Base-by-base conservation (phyloP, 92 coral and sea anemone genomes). In the Palythoa grandis region DNA sequence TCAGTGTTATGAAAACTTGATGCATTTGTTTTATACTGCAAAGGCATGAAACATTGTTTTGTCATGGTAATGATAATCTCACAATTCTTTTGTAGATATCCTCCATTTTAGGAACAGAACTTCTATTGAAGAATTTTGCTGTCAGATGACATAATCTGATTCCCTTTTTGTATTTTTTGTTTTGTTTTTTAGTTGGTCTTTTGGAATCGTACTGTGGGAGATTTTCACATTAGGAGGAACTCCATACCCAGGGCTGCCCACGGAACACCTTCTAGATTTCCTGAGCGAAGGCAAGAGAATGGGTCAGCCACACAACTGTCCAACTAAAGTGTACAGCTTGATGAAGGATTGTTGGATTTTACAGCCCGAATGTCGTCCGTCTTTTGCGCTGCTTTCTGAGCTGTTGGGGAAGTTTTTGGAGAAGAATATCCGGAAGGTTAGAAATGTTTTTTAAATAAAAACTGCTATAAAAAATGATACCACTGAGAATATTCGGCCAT, bases 331-430 rank as follows among this genome's bases (percentile, higher is more conserved):
- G 52, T 88, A 88, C 50, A 74, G 74, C 39, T 74, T 88, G 12
- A 88, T 88, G 91, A 88, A 74, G 76, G 91, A 88, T 60, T 88
- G 91, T 52, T 88, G 91, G 91, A 80, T 65, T 40, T 76, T 82
- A 52, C 69, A 75, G 48, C 85, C 84, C 12, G 88, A 76, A 20
- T 73, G 74, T 25, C 52, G 91, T 37, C 91, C 91, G 15, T 60
- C 91, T 9, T 88, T 88, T 38, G 67, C 91, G 67, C 11, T n/a
- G 79, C 88, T 88, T 83, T 83, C 86, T 11, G 87, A 83, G 48
- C 76, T 72, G 72, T 80, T 88, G 38, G 91, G 91, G 13, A 75
- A 86, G 38, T 74, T 88, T 17, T 74, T 88, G 70, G 91, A 88
- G 54, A 83, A 86, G 70, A 86, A 88, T 77, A 14, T 88, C 78